Evolutionary conservation across 1,140 invertebrate species (phyloP).

Genomic region (Gonioctena quinquepunctata): DNA sequence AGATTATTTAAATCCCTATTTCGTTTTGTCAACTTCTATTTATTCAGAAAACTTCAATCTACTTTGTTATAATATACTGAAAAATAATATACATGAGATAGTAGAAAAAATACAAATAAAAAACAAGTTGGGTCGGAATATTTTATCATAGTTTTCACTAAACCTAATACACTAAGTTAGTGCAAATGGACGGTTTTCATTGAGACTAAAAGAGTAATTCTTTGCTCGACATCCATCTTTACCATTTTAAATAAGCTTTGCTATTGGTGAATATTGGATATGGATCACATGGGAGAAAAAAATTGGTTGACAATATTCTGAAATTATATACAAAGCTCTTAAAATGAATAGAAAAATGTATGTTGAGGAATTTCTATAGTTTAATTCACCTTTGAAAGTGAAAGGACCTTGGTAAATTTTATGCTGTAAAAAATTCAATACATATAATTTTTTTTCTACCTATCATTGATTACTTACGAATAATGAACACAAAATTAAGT

Average conservation of each 20-base stretch:
- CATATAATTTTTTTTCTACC: too few species aligned
- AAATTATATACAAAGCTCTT: neutral
- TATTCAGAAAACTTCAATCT: neutral
- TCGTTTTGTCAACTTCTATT: slow-evolving; percentile 1
- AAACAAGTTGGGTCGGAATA: neutral
- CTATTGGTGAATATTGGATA: neutral
- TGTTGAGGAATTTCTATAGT: too few species aligned
- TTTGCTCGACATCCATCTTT: slow-evolving; percentile 1
- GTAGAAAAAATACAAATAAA: neutral
- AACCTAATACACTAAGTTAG: slow-evolving; percentile 34
- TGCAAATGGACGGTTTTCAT: slow-evolving; percentile 45
- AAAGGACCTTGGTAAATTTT: too few species aligned
- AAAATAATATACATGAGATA: neutral
- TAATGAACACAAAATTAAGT: slow-evolving; percentile 25
- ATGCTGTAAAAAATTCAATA: too few species aligned
- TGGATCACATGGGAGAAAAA: neutral
- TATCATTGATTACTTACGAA: too few species aligned
- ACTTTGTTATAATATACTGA: neutral
- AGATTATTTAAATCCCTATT: neutral
- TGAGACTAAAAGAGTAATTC: slow-evolving; percentile 36
- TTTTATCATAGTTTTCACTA: slow-evolving; percentile 22
- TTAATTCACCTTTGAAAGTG: too few species aligned
- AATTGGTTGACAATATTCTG: neutral
- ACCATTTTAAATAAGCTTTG: neutral
- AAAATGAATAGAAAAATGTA: neutral